Evolutionary conservation across 1,140 invertebrate genomes (phyloP), one percentile per base, ranked within the genome.

Genomic region (Venustaconcha ellipsiformis): DNA sequence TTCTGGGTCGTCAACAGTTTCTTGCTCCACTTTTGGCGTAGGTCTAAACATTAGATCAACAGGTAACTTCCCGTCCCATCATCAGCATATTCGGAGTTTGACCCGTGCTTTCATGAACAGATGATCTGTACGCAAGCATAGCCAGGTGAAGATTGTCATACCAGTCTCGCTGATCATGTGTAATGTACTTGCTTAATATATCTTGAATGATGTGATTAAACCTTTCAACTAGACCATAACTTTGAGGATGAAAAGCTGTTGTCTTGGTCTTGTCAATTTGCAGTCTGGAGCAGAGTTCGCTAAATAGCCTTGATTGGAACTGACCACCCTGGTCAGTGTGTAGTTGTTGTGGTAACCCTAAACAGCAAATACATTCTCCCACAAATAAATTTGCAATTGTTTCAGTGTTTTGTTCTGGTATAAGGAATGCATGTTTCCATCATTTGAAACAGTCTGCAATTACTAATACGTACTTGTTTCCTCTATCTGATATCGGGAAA

Each of bases 341-440:
- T 6, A 90, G 76, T 26, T 84, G 71, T 18, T 82, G 55, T 1
- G 90, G 89, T 3, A 86, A 77, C 15, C 90, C 91, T 73, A 84
- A 86, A 5, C 84, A 69, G 64, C 79, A 83, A 15, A 91, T 67
- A n/a, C 84, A 70, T 17, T 88, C 72, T 55, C 85, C 68, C 1
- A 90, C 80, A 15, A 91, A 76, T 12, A 73, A 79, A 18, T 87
- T 75, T 6, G 87, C 89, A 14, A 88, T 78, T 1, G 86, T 87
- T n/a, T 14, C 55, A 17, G 84, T 78, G 56, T 79, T 83, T 65
- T 77, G 26, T 57, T 88, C 71, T 15, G 57, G 20, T 15, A 87
- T 23, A 20, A 86, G 66, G 30, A 79, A 76, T 8, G 68, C 75
- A 56, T 83, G 80, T 0, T 59, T 59, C 72, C 73, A 87, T 67